Percentiles rank a stretch among this genome's conserved stretches.
Conservation (phyloP, 2,797 vertebrate genomes). For the Poecile montanus region DNA sequence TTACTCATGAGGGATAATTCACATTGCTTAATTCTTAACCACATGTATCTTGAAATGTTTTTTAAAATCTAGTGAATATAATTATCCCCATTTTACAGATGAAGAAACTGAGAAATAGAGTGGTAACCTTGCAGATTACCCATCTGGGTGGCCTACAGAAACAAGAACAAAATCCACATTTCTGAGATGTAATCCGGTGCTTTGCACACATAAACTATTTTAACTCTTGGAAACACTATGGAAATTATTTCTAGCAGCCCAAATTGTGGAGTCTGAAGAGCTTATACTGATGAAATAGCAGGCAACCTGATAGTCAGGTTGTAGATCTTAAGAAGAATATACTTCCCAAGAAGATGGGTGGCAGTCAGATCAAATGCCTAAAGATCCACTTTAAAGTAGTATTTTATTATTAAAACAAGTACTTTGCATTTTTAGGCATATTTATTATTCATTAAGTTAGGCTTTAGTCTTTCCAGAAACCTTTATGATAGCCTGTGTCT, state of each 20-base stretch:
- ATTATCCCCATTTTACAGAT: neutral
- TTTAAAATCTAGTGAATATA: neutral
- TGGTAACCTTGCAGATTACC: neutral
- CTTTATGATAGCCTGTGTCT: neutral
- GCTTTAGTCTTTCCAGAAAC: neutral
- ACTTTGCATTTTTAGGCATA: neutral
- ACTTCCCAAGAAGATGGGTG: constrained; percentile 82
- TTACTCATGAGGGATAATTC: neutral
- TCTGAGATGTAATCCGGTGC: neutral
- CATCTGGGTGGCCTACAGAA: neutral
- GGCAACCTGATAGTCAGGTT: constrained; percentile 19
- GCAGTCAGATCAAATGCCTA: constrained; percentile 83
- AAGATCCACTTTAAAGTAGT: constrained; percentile 70
- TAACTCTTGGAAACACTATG: constrained; percentile 77
- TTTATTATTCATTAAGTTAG: neutral
- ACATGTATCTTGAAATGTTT: neutral
- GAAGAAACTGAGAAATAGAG: neutral
- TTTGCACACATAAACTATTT: constrained; percentile 71
- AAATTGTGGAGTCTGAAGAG: constrained; percentile 78
- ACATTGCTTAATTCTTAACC: neutral
- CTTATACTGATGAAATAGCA: constrained; percentile 82
- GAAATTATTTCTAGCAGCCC: constrained; percentile 82
- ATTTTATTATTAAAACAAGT: neutral
- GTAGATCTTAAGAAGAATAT: constrained; percentile 65
- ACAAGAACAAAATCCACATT: neutral